A percentile compares a stretch with the other conserved stretches of the same genome.
Conservation (phyloP, 2,113 vertebrate species). For the Callipepla californica region DNA sequence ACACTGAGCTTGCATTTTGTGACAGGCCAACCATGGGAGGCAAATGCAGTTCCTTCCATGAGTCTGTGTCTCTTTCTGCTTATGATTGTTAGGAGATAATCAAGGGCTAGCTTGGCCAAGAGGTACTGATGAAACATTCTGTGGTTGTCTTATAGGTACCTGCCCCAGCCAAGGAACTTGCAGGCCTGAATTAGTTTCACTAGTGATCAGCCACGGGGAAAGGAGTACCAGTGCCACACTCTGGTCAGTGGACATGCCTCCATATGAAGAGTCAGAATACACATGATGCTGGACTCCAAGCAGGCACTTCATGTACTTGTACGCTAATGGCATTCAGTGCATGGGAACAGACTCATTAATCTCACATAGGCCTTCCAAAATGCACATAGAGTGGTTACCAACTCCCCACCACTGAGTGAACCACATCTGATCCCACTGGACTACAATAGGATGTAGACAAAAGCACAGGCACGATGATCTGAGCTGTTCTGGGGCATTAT, state of each 20-base stretch:
- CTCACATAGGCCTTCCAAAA: neutral
- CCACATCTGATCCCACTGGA: neutral
- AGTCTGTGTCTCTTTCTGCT: neutral
- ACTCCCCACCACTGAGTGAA: neutral
- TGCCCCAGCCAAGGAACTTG: neutral
- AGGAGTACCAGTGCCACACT: accelerated
- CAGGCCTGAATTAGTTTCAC: neutral
- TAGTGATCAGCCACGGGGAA: neutral
- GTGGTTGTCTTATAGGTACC: neutral
- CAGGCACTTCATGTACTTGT: neutral
- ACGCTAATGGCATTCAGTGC: neutral
- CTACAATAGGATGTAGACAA: neutral
- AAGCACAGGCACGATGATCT: neutral
- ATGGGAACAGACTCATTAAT: neutral
- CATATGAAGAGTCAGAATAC: neutral
- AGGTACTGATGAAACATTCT: neutral
- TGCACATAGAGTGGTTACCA: accelerated
- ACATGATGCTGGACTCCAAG: neutral
- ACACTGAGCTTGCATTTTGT: neutral
- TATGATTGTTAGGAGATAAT: neutral
- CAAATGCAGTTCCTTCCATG: neutral
- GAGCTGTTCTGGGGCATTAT: neutral
- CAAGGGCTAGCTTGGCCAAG: accelerated
- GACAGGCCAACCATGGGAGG: neutral
- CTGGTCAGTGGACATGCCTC: neutral